Conservation (phyloP, 2,113 vertebrate species). For the Pipra filicauda region DNA sequence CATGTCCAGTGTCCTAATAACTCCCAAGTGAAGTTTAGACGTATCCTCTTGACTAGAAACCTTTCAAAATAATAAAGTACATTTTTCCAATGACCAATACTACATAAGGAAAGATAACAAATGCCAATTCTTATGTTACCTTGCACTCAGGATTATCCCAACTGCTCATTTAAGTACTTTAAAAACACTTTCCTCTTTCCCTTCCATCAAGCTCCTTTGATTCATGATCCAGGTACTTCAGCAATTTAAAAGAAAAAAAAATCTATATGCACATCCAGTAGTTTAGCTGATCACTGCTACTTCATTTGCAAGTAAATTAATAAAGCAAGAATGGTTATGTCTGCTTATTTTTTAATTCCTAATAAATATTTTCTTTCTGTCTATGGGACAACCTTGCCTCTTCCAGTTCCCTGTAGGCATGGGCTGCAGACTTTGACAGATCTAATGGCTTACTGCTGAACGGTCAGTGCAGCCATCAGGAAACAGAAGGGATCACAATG, state of each 20-base stretch:
- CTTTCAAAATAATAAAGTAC: neutral
- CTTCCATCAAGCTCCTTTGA: neutral
- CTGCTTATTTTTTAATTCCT: neutral
- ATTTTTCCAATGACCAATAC: neutral
- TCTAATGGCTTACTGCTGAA: neutral
- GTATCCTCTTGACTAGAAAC: neutral
- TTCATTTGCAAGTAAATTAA: conserved; percentile 30
- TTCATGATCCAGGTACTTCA: neutral
- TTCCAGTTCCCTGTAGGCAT: neutral
- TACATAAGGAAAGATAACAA: neutral
- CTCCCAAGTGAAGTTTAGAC: neutral
- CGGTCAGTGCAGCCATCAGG: neutral
- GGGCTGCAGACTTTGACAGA: neutral
- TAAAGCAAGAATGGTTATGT: neutral
- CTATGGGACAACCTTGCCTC: neutral
- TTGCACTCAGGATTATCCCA: neutral
- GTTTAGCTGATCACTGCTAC: neutral
- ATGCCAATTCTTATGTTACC: neutral
- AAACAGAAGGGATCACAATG: neutral
- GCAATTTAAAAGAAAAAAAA: neutral
- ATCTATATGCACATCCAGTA: neutral
- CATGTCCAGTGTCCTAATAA: neutral
- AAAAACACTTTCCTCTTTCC: neutral
- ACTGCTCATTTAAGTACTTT: neutral
- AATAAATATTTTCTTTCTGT: neutral